phyloP scores from a whole-genome alignment of 2,888 invertebrate species.

The Tigriopus californicus region DNA sequence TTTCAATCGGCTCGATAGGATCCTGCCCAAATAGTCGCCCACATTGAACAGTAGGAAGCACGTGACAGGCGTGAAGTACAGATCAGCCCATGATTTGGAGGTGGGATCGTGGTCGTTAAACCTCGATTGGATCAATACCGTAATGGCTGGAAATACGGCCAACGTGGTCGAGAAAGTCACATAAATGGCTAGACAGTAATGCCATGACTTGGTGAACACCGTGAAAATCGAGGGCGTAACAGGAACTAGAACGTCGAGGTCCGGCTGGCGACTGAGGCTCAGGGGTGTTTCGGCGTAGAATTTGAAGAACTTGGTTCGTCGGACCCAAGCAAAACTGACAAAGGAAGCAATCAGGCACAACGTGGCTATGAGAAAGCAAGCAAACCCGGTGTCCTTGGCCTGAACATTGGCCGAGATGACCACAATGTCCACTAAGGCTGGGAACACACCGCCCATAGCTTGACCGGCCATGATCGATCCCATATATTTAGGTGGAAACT shows the following conservation, averaged over 20 bases:
- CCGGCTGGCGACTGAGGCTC: neutral
- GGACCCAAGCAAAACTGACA: neutral
- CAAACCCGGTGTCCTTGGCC: conserved; percentile 20
- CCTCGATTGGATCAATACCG: neutral
- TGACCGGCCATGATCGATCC: conserved; percentile 30
- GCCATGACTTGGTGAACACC: neutral
- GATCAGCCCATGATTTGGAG: conserved; percentile 21
- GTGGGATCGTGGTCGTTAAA: neutral
- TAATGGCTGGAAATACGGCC: conserved; percentile 7
- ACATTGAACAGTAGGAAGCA: conserved; percentile 31
- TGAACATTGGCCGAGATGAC: conserved; percentile 1
- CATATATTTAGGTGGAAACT: conserved; percentile 27
- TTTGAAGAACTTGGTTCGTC: neutral
- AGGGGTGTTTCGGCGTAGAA: neutral
- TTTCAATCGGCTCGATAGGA: conserved; percentile 21
- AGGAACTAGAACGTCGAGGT: neutral
- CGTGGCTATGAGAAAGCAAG: conserved; percentile 28
- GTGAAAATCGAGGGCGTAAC: neutral
- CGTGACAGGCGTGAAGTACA: conserved; percentile 28
- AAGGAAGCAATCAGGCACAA: conserved; percentile 20
- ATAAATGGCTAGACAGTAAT: neutral
- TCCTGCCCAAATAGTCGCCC: conserved; percentile 28
- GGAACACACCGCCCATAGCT: conserved; percentile 28
- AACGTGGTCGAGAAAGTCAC: conserved; percentile 10
- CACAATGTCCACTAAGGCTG: conserved; percentile 22